A percentile compares a stretch with the other conserved stretches of the same genome.
Conservation (phyloP, 2,113 vertebrate species). For the Hemibagrus wyckioides region DNA sequence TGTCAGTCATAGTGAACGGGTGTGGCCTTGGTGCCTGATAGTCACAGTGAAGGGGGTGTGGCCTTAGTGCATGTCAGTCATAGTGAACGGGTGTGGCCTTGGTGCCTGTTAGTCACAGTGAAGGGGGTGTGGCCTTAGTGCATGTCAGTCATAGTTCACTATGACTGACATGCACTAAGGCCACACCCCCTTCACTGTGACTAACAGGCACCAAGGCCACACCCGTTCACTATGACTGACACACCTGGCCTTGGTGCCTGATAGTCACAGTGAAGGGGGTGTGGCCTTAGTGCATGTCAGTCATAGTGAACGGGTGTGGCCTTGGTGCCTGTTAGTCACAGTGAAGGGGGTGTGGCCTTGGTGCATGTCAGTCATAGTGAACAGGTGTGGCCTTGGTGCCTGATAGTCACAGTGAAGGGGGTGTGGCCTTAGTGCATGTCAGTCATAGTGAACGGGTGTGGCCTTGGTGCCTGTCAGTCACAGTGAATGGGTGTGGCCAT, state of each 20-base stretch:
- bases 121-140: not conserved
- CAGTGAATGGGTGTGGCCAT: not conserved
- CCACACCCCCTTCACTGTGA: no score
- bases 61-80: not conserved
- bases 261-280: not conserved
- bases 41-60: not conserved
- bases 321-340: not conserved
- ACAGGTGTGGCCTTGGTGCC: not conserved
- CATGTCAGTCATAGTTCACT: no score
- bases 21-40: no score
- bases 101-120: not conserved
- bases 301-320: not conserved
- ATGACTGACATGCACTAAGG: no score
- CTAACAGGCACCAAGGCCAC: no score
- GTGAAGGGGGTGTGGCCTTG: not conserved
- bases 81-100: not conserved
- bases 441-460: not conserved
- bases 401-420: not conserved
- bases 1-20: not conserved
- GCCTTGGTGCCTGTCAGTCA: not conserved
- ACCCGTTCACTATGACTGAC: no score
- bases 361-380: not conserved
- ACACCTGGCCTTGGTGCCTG: not conserved
- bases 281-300: not conserved
- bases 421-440: not conserved